Percentiles rank a stretch among this genome's conserved stretches.
phyloP scores from a whole-genome alignment of 2,113 vertebrate genomes.

The Rhagologus leucostigma region DNA sequence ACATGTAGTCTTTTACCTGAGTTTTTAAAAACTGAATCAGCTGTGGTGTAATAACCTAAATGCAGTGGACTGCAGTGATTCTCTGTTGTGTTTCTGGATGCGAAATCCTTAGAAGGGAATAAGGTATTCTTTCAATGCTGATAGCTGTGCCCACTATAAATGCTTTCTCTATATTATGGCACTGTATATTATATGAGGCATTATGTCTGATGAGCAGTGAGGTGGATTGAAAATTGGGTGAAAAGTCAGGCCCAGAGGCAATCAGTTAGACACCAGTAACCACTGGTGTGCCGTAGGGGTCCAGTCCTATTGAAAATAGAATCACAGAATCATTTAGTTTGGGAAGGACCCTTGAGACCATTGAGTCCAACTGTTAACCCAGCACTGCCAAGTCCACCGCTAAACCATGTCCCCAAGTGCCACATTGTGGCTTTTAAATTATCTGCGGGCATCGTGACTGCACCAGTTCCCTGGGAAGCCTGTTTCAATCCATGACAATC shows the following conservation, averaged over 20 bases:
- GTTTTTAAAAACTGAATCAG: background rate
- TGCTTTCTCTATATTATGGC: background rate
- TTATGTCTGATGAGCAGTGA: background rate
- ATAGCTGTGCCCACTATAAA: background rate
- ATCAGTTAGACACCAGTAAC: background rate
- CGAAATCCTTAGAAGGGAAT: background rate
- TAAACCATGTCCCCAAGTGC: background rate
- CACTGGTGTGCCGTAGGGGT: background rate
- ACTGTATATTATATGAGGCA: background rate
- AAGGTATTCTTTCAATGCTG: background rate
- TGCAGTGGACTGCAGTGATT: background rate
- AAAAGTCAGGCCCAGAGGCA: background rate
- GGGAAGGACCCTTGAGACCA: background rate
- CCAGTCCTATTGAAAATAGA: background rate
- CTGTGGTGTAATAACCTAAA: background rate
- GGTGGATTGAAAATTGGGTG: background rate
- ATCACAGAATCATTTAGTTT: background rate
- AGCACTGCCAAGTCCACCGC: background rate
- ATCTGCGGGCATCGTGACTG: fast-evolving
- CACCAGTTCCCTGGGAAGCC: background rate
- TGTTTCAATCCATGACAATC: background rate
- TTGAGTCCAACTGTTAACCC: background rate
- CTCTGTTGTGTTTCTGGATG: background rate
- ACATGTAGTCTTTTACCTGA: background rate
- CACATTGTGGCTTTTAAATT: background rate